Conservation (phyloP, 2,888 invertebrate genomes). For the Napeogenes sylphis region DNA sequence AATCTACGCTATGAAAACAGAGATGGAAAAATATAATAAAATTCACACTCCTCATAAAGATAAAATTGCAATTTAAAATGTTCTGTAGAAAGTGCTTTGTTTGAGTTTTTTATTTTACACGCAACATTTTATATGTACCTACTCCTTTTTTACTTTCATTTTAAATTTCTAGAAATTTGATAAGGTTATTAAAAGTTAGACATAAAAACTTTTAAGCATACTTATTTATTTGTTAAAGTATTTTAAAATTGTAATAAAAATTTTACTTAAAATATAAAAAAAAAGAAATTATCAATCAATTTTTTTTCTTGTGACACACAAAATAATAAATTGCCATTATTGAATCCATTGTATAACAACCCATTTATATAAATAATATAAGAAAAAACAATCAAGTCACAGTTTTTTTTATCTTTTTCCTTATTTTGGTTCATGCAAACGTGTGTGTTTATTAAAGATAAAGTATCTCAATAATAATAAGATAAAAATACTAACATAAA, state of each 20-base stretch:
- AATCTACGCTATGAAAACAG: slow-evolving; percentile 12
- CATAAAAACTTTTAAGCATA: no score
- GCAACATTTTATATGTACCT: not conserved
- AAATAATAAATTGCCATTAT: no score
- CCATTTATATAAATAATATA: not conserved
- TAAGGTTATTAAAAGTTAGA: no score
- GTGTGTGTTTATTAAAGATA: not conserved
- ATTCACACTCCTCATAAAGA: slow-evolving; percentile 4
- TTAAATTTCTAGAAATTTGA: no score
- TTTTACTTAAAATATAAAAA: no score
- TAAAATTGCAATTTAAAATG: slow-evolving; percentile 6
- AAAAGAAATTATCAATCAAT: no score
- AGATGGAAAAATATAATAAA: slow-evolving; percentile 12
- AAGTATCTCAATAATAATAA: not conserved
- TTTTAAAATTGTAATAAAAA: no score
- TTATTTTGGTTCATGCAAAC: not conserved
- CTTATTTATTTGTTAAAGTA: no score
- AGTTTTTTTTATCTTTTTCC: not conserved
- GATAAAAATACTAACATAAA: no score
- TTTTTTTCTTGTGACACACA: no score
- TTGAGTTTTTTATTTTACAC: not conserved
- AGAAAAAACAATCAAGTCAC: not conserved
- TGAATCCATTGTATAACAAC: no score
- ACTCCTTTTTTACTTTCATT: no score
- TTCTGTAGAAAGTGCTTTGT: not conserved